A percentile compares a stretch with the other conserved stretches of the same genome.
These are phyloP conservation scores for Axis porcinus DNA, from an alignment of 2,113 vertebrate species.

Conservation along the genomic window DNA sequence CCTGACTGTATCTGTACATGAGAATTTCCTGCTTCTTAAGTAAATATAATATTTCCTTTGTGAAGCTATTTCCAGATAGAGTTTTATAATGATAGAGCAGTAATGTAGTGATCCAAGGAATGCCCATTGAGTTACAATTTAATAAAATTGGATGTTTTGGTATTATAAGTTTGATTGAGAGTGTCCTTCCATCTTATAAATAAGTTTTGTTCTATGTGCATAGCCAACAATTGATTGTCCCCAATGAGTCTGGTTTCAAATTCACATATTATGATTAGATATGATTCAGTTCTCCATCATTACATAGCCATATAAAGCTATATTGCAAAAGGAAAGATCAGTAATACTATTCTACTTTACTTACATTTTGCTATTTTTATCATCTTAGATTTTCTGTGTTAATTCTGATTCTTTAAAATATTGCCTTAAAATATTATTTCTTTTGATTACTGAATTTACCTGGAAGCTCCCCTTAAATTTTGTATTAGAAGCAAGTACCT, in stretches of 20 bases:
- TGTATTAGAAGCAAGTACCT: neutral
- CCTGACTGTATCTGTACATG: neutral
- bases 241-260: neutral
- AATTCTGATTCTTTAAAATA: neutral
- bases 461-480: neutral
- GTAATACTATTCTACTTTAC: neutral
- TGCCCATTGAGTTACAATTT: neutral
- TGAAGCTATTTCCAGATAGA: neutral
- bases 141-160: neutral
- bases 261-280: neutral
- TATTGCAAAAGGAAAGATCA: neutral
- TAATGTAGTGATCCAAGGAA: neutral
- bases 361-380: neutral
- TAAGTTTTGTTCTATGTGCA: neutral
- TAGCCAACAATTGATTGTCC: neutral
- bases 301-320: neutral
- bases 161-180: neutral
- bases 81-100: neutral
- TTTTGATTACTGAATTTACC: neutral
- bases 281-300: neutral
- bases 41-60: neutral
- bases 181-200: neutral
- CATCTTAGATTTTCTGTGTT: neutral
- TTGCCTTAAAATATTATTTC: neutral
- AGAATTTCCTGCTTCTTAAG: neutral